A percentile compares a stretch with the other conserved stretches of the same genome.
Evolutionary conservation across 2,888 invertebrate genomes (phyloP).

Genomic region (Bruchidius siliquastri): DNA sequence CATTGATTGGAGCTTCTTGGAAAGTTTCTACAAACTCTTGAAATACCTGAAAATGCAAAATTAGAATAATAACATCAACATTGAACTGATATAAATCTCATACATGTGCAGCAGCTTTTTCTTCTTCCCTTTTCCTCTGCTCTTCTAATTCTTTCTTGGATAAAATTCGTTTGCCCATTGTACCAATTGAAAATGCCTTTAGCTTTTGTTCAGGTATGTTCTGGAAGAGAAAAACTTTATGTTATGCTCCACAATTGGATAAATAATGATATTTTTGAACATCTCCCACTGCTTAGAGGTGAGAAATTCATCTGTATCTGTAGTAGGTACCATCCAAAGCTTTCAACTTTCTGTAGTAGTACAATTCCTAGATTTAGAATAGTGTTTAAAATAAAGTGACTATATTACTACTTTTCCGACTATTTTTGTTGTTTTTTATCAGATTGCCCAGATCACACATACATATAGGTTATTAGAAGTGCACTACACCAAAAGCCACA

Average conservation of each 20-base stretch:
- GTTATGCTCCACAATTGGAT: not conserved
- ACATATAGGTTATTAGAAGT: no score
- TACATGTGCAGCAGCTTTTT: conserved; percentile 87
- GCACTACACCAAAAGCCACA: no score
- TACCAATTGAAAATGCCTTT: conserved; percentile 70
- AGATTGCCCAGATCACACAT: no score
- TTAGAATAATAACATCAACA: not conserved
- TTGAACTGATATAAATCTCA: conserved; percentile 30
- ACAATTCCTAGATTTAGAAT: no score
- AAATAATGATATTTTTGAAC: no score
- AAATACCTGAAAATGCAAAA: conserved; percentile 62
- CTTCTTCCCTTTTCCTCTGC: conserved; percentile 80
- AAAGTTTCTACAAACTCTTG: conserved; percentile 97
- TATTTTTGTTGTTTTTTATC: no score
- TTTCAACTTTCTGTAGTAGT: no score
- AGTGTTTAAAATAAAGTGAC: no score
- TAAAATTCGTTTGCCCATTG: conserved; percentile 67
- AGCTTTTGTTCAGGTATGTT: conserved; percentile 63
- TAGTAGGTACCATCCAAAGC: no score
- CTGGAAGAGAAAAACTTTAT: conserved; percentile 20
- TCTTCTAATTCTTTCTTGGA: conserved; percentile 85
- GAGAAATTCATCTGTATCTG: no score
- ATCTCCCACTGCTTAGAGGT: no score
- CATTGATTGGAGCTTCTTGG: conserved; percentile 76
- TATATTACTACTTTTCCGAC: no score